Evolutionary conservation across 1,140 invertebrate species (phyloP).

Genomic region (Oryctes rhinoceros): DNA sequence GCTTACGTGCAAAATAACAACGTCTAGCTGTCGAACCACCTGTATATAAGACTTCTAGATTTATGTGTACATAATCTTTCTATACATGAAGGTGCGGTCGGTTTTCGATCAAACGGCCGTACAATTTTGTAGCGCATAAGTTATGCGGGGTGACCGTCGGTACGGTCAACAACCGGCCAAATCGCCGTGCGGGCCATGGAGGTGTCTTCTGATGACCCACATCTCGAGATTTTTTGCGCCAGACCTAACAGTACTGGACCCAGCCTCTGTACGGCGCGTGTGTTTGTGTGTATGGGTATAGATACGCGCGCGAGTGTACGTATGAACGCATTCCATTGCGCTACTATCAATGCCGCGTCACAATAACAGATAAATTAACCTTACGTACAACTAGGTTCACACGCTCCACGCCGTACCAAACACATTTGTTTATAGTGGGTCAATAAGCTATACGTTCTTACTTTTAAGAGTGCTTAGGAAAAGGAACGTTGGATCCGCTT

Average conservation of each 20-base stretch:
- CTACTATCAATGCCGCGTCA: conserved; percentile 9
- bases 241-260: conserved; percentile 20
- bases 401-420: not conserved
- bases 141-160: conserved; percentile 34
- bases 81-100: conserved; percentile 36
- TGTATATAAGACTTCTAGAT: not conserved
- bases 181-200: conserved; percentile 41
- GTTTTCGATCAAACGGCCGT: conserved; percentile 38
- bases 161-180: conserved; percentile 46
- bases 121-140: conserved; percentile 14
- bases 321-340: conserved; percentile 17
- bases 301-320: not conserved
- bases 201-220: conserved; percentile 43
- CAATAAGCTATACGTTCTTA: conserved; percentile 18
- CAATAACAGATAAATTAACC: conserved; percentile 21
- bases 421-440: conserved; percentile 9
- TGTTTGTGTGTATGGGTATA: not conserved
- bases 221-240: conserved; percentile 43
- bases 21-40: no score
- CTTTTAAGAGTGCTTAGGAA: conserved; percentile 10
- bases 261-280: not conserved
- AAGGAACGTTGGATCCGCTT: conserved; percentile 5
- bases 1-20: no score
- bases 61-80: not conserved
- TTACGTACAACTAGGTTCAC: conserved; percentile 7